phyloP scores from a whole-genome alignment of 2,113 vertebrate genomes.

The Trematomus loennbergii region DNA sequence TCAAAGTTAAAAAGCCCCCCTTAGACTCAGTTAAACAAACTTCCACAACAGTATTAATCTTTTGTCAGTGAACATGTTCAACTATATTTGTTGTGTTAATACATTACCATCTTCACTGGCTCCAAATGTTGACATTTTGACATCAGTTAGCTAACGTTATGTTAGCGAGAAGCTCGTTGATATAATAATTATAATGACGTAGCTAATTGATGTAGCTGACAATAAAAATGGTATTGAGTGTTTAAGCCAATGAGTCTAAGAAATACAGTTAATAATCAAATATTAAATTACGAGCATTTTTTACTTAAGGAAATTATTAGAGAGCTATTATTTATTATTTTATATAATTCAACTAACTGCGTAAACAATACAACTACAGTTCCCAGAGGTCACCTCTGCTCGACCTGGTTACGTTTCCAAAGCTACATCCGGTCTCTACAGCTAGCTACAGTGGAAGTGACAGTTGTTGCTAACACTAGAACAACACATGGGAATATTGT shows the following conservation, averaged over 20 bases:
- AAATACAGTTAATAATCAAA: not conserved
- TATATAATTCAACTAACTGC: not conserved
- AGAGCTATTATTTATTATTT: no score
- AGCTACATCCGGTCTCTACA: constrained; percentile 30
- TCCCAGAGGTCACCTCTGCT: constrained; percentile 45
- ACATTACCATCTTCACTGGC: constrained; percentile 27
- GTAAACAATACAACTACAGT: constrained; percentile 35
- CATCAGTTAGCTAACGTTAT: no score
- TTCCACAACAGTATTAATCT: not conserved
- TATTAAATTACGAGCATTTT: no score
- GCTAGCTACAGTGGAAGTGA: not conserved
- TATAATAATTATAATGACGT: not conserved
- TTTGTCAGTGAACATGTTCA: not conserved
- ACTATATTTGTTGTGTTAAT: no score
- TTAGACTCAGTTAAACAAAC: not conserved
- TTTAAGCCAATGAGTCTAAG: no score
- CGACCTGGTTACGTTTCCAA: not conserved
- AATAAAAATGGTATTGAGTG: not conserved
- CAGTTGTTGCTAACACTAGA: not conserved
- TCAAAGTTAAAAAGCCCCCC: not conserved
- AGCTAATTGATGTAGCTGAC: not conserved
- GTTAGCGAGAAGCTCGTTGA: not conserved
- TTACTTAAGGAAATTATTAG: not conserved
- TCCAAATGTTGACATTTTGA: constrained; percentile 35
- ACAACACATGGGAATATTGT: not conserved